These are phyloP conservation scores for Nothura maculosa DNA, from an alignment of 2,797 vertebrate species.

Conservation along the genomic window DNA sequence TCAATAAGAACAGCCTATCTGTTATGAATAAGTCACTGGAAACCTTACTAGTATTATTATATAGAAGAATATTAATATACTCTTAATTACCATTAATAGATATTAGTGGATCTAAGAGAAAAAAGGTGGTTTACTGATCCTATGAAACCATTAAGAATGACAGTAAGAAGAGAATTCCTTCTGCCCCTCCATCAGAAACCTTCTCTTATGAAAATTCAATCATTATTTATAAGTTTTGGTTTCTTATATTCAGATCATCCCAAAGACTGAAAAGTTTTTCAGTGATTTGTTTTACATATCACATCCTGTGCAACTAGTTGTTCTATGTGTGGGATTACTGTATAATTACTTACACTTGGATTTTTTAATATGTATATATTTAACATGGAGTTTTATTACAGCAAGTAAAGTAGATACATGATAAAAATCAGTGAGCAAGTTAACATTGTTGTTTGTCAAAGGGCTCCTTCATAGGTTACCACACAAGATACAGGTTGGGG, in stretches of 20 bases:
- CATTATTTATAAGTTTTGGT: slow-evolving; percentile 38
- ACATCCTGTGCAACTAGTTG: slow-evolving; percentile 10
- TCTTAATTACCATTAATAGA: not conserved
- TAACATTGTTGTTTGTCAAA: slow-evolving; percentile 49
- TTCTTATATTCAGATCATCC: slow-evolving; percentile 73
- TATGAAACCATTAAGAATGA: not conserved
- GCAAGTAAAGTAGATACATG: not conserved
- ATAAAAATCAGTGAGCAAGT: slow-evolving; percentile 23
- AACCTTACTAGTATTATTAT: not conserved
- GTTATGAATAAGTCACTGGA: not conserved
- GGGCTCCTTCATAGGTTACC: slow-evolving; percentile 75
- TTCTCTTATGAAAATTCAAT: slow-evolving; percentile 73
- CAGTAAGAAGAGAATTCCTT: not conserved
- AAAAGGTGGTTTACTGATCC: not conserved
- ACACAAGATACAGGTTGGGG: not conserved
- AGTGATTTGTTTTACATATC: slow-evolving; percentile 51
- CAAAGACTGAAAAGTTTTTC: slow-evolving; percentile 76
- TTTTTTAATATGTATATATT: slow-evolving; percentile 19
- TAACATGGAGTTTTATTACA: not conserved
- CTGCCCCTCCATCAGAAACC: not conserved
- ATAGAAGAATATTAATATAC: not conserved
- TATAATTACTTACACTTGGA: slow-evolving; percentile 42
- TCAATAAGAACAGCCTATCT: not conserved
- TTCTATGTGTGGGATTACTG: slow-evolving; percentile 37
- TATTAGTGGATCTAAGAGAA: not conserved